Conservation (phyloP, 2,113 vertebrate species). For the Isurus oxyrinchus region DNA sequence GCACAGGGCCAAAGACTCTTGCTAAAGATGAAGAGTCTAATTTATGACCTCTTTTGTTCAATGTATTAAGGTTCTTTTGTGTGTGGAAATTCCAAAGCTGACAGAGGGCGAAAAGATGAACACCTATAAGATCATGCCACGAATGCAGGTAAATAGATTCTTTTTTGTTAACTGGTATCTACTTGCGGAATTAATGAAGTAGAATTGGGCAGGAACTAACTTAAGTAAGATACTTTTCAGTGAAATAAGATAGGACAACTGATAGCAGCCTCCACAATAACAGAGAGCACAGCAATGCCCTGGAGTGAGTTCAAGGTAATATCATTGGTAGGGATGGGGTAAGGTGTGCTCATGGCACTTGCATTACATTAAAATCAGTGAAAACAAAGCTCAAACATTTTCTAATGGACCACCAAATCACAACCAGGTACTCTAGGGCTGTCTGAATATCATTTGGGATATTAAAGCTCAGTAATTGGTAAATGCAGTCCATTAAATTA, state of each 20-base stretch:
- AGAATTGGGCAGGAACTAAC: neutral
- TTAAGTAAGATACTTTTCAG: neutral
- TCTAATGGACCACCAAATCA: neutral
- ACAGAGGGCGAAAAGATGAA: conserved; percentile 7
- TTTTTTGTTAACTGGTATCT: neutral
- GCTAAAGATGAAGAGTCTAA: neutral
- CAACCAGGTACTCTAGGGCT: neutral
- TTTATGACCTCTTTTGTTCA: neutral
- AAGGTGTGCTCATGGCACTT: neutral
- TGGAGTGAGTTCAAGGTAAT: neutral
- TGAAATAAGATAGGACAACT: neutral
- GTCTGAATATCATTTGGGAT: neutral
- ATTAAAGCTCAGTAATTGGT: neutral
- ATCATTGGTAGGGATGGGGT: neutral
- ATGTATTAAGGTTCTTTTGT: neutral
- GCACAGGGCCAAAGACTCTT: neutral
- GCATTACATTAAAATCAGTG: neutral
- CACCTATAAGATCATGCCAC: conserved; percentile 32
- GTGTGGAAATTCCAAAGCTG: conserved; percentile 36
- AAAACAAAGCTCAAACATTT: neutral
- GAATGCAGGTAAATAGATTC: conserved; percentile 36
- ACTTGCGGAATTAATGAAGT: neutral
- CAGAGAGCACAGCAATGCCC: neutral
- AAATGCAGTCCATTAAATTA: neutral
- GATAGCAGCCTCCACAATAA: neutral